Evolutionary conservation across 2,888 invertebrate species (phyloP), one percentile per base, ranked within the genome.

Genomic region (Heliconius cydno): DNA sequence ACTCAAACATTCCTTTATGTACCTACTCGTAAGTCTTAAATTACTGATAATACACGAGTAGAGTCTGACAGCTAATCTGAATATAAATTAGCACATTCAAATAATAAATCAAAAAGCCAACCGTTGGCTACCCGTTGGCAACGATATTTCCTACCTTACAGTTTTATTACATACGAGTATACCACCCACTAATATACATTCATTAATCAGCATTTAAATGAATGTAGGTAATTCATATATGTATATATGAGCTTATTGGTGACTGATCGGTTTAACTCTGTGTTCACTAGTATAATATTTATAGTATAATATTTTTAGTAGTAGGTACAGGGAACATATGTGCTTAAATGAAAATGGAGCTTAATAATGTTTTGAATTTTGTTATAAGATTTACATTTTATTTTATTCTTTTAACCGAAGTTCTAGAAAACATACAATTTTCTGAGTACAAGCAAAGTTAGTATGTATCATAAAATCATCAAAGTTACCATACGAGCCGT

Each of bases 51-150:
- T 57, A 72, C 12, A 22, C 13, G 13, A 72, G 30, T 57, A 72
- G 30, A 72, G 22, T 30, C 7, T 72, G 22, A n/a, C 57, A 72
- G 86, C 91, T 92, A 90, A 92, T 91, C 90, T 91, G 89, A 88
- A 89, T 89, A 86, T 87, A 86, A 88, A 89, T 87, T 88, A 88
- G 85, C 85, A 52, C 60, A 63, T 74, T 78, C 57, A 72, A 57
- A 30, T 72, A 72, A 57, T 34, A 57, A 73, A 60, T n/a, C 57
- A 3, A 57, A 73, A 73, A 34, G 34, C n/a, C 57, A 30, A 52
- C 52, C 19, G 3, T 22, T 52, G 57, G 52, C 25, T n/a, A 57
- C 1, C 7, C 52, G 19, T 19, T 52, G 52, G 52, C 52, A 52
- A 57, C 30, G 22, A 52, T 52, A 57, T 72, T 72, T 72, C 22